These are phyloP conservation scores for Trialeurodes vaporariorum DNA, from an alignment of 1,140 invertebrate species.

Conservation along the genomic window DNA sequence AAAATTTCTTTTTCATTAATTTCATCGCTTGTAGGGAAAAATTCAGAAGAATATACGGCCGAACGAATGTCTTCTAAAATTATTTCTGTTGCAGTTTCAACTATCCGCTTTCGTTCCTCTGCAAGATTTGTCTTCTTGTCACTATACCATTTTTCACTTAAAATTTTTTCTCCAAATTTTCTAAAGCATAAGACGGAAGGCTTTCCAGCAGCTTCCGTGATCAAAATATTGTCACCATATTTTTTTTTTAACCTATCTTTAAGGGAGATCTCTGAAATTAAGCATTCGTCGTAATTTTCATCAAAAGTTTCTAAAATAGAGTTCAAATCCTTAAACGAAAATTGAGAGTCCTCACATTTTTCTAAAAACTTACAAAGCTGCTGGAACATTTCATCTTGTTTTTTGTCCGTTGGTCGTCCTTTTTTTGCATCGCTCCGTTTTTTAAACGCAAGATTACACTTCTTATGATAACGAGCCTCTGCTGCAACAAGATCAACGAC, in stretches of 20 bases:
- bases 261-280: background rate
- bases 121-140: slow-evolving; percentile 17
- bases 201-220: background rate
- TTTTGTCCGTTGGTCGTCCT: background rate
- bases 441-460: background rate
- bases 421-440: background rate
- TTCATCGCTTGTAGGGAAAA: background rate
- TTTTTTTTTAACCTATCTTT: background rate
- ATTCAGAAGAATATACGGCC: slow-evolving; percentile 19
- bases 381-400: background rate
- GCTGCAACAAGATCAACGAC: background rate
- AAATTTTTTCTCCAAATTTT: background rate
- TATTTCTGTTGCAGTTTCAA: slow-evolving; percentile 10
- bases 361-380: background rate
- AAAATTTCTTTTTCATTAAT: background rate
- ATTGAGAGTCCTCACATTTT: background rate
- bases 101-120: slow-evolving; percentile 24
- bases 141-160: background rate
- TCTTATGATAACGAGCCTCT: background rate
- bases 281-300: background rate
- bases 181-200: background rate
- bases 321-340: background rate
- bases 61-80: slow-evolving; percentile 2
- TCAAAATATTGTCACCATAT: background rate
- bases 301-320: background rate